Evolutionary conservation across 2,888 invertebrate species (phyloP).

Genomic region (Athalia circularis): DNA sequence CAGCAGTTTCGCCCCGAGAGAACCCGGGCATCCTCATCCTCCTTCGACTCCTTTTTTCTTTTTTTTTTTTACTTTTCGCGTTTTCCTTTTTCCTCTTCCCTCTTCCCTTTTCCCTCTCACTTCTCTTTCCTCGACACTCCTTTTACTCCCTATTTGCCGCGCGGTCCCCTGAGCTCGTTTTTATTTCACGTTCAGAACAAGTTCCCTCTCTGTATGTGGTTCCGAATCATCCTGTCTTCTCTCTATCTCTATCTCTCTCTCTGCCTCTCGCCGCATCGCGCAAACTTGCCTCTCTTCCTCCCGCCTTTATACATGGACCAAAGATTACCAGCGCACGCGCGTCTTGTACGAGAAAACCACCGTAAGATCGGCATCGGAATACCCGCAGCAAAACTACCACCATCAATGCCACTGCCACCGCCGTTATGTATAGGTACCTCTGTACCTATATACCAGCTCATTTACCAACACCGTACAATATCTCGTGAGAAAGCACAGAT

Average conservation of each 20-base stretch:
- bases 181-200: conserved; percentile 42
- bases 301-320: neutral
- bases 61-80: neutral
- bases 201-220: conserved; percentile 11
- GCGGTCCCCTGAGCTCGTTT: conserved; percentile 21
- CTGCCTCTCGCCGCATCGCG: neutral
- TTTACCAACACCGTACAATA: neutral
- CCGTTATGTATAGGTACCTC: neutral
- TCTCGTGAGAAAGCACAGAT: conserved; percentile 23
- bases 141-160: conserved; percentile 9
- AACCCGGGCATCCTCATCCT: neutral
- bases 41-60: neutral
- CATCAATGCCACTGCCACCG: neutral
- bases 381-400: conserved; percentile 26
- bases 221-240: neutral
- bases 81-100: conserved; percentile 3
- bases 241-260: neutral
- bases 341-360: conserved; percentile 6
- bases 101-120: conserved; percentile 14
- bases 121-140: conserved; percentile 2
- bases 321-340: conserved; percentile 16
- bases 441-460: neutral
- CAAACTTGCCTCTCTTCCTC: conserved; percentile 3
- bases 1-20: conserved; percentile 16
- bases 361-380: conserved; percentile 8